Evolutionary conservation across 2,797 vertebrate species (phyloP).

Genomic region (Characodon lateralis): DNA sequence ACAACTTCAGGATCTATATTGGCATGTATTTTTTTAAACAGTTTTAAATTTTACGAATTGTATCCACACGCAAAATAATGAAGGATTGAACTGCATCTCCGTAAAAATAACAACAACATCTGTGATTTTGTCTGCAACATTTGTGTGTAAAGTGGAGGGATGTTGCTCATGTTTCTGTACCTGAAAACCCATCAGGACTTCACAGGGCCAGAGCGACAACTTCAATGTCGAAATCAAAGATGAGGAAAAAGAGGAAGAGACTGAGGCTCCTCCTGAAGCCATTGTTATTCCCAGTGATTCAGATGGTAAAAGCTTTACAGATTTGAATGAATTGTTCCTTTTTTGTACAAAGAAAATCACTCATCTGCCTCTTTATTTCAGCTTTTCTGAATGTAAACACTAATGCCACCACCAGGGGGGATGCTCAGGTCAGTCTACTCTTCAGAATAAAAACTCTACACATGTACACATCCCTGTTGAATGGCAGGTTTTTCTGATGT

Average conservation of each 20-base stretch:
- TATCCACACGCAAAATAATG: neutral
- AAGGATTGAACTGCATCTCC: neutral
- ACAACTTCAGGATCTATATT: neutral
- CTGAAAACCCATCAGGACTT: constrained; percentile 68
- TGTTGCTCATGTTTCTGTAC: constrained; percentile 5
- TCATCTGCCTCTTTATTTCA: constrained; percentile 50
- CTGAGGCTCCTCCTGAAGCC: constrained; percentile 29
- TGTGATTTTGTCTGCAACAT: neutral
- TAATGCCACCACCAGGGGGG: constrained; percentile 84
- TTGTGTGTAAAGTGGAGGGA: neutral
- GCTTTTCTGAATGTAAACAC: constrained; percentile 81
- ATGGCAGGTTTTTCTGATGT: neutral
- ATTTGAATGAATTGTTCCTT: fast-evolving
- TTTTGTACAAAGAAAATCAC: neutral
- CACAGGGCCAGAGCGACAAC: constrained; percentile 64
- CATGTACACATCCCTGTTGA: neutral
- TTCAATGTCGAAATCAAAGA: constrained; percentile 77
- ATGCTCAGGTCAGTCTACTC: constrained; percentile 74
- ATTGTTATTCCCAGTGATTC: constrained; percentile 55
- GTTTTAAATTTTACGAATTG: neutral
- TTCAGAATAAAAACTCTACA: neutral
- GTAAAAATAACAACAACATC: neutral
- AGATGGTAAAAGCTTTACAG: constrained; percentile 66
- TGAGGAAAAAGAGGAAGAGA: constrained; percentile 61
- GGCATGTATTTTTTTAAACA: neutral